Conservation (phyloP, 2,797 vertebrate genomes). For the Labeo calbasu region DNA sequence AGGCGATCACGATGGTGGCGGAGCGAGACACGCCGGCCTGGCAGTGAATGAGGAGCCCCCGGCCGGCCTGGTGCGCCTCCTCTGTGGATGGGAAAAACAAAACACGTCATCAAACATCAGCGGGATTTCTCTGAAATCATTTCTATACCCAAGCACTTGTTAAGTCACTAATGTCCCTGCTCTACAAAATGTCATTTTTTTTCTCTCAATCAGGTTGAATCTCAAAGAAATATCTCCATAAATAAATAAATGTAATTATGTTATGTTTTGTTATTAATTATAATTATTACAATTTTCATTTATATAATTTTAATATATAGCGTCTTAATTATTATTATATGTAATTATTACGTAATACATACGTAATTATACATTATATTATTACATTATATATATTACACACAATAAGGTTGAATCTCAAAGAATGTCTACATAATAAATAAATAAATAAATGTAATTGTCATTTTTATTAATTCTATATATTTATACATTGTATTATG, state of each 20-base stretch:
- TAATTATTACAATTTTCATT: not conserved
- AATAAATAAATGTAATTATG: not conserved
- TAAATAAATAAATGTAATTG: not conserved
- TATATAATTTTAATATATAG: not conserved
- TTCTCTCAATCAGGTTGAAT: not conserved
- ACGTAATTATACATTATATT: too few relatives aligned
- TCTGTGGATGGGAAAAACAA: constrained; percentile 77
- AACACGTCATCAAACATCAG: not conserved
- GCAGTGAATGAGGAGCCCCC: constrained; percentile 98
- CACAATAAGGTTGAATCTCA: too few relatives aligned
- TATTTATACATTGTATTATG: too few relatives aligned
- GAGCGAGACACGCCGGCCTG: constrained; percentile 98
- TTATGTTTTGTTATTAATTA: not conserved
- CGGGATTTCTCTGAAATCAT: not conserved
- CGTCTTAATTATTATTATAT: too few relatives aligned
- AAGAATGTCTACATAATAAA: too few relatives aligned
- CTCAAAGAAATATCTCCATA: not conserved
- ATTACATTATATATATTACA: too few relatives aligned
- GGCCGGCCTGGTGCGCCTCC: constrained; percentile 95
- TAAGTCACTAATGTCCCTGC: not conserved
- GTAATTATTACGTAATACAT: too few relatives aligned
- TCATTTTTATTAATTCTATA: not conserved
- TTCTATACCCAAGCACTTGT: not conserved
- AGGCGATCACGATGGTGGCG: constrained; percentile 97
- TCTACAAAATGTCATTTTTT: not conserved